Conservation (phyloP, 37 sponge, comb jelly and placozoan genomes). For the Cladorhizidae sp. region DNA sequence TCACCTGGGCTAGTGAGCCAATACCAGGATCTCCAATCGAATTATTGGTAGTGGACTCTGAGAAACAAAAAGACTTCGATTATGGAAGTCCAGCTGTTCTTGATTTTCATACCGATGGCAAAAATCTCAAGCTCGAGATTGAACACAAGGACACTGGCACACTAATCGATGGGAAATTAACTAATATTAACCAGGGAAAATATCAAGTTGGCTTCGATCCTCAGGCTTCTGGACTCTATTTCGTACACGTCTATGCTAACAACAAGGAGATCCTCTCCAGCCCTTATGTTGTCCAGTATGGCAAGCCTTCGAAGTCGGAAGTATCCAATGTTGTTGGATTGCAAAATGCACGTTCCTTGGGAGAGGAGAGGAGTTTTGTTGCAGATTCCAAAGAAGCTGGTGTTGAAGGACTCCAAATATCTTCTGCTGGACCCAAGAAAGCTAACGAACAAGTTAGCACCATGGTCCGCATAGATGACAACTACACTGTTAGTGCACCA, state of each 20-base stretch:
- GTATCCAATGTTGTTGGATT: constrained; percentile 8
- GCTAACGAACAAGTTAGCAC: neutral
- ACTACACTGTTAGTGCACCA: constrained; percentile 22
- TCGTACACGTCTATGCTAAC: constrained; percentile 38
- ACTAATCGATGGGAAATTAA: constrained; percentile 50
- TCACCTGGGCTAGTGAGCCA: constrained; percentile 44
- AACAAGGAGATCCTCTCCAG: constrained; percentile 58
- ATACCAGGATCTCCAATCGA: constrained; percentile 57
- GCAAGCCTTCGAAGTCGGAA: constrained; percentile 55
- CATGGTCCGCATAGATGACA: constrained; percentile 39
- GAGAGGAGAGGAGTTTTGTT: constrained; percentile 30
- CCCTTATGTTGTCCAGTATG: constrained; percentile 66
- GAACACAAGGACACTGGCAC: constrained; percentile 26
- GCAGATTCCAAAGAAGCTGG: constrained; percentile 60
- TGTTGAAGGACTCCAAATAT: constrained; percentile 34
- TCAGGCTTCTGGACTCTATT: constrained; percentile 50
- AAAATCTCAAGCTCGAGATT: constrained; percentile 48
- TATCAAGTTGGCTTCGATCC: constrained; percentile 52
- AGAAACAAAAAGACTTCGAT: neutral
- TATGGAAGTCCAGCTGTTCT: constrained; percentile 54
- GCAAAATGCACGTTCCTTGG: constrained; percentile 9
- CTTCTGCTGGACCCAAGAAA: neutral
- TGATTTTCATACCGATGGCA: constrained; percentile 12
- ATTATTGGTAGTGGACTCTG: constrained; percentile 6
- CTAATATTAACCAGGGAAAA: constrained; percentile 46